A percentile compares a stretch with the other conserved stretches of the same genome.
Conservation (phyloP, 2,888 invertebrate genomes). For the Volucella zonaria region DNA sequence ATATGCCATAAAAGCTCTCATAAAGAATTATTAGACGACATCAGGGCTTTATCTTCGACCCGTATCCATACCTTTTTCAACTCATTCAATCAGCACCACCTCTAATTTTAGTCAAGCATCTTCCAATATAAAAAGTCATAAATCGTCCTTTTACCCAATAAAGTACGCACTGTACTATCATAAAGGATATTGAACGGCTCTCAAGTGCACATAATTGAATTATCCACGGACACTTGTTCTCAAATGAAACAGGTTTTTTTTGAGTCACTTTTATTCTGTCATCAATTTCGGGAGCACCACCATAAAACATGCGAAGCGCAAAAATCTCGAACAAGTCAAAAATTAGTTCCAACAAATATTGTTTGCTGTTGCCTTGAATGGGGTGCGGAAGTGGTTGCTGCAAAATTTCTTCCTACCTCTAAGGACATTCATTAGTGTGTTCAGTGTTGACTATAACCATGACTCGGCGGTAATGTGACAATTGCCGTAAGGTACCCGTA, state of each 20-base stretch:
- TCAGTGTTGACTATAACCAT: conserved; percentile 48
- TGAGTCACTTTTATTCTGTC: conserved; percentile 12
- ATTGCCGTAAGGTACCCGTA: conserved; percentile 42
- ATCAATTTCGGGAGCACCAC: conserved; percentile 16
- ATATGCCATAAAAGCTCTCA: too few species aligned
- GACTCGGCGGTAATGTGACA: conserved; percentile 71
- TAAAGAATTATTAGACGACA: too few species aligned
- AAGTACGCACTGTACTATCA: conserved; percentile 12
- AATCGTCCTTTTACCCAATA: conserved; percentile 57
- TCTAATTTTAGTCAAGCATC: background rate
- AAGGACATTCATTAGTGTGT: conserved; percentile 57
- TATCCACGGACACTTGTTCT: conserved; percentile 81
- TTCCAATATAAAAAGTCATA: conserved; percentile 49
- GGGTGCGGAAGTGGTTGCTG: conserved; percentile 49
- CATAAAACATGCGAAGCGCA: conserved; percentile 57
- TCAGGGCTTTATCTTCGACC: too few species aligned
- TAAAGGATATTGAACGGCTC: conserved; percentile 74
- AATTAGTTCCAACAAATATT: conserved; percentile 69
- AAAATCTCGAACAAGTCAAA: conserved; percentile 57
- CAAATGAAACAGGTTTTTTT: conserved; percentile 50
- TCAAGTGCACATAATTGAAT: conserved; percentile 79
- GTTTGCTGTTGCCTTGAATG: conserved; percentile 27
- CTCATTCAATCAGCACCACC: too few species aligned
- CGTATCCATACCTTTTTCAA: too few species aligned
- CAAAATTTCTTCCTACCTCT: conserved; percentile 31